Evolutionary conservation across 2,113 vertebrate species (phyloP).

Genomic region (Proteles cristata): DNA sequence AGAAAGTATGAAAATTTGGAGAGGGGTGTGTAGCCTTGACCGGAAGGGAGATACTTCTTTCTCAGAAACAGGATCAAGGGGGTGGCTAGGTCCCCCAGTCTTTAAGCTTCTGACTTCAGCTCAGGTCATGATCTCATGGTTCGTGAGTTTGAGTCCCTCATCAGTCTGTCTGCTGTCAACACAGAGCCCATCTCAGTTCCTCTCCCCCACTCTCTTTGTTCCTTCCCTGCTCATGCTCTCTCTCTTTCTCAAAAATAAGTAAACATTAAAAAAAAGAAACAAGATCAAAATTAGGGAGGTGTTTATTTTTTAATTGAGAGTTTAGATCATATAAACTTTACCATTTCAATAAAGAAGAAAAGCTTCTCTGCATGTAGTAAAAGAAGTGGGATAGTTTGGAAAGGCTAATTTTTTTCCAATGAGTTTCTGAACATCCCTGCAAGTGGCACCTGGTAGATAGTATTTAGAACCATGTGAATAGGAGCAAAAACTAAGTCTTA

Average conservation of each 20-base stretch:
- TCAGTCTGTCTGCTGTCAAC: too few species aligned
- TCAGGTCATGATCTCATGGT: too few species aligned
- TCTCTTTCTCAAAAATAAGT: too few species aligned
- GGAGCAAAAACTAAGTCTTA: not conserved
- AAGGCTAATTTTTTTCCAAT: not conserved
- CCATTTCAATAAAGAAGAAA: not conserved
- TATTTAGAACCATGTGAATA: not conserved
- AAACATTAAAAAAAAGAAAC: too few species aligned
- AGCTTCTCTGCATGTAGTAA: not conserved
- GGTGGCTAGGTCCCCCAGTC: too few species aligned
- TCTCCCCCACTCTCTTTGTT: too few species aligned
- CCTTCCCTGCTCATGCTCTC: too few species aligned
- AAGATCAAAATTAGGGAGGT: too few species aligned
- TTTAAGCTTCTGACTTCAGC: too few species aligned
- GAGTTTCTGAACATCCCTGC: not conserved
- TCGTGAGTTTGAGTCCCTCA: too few species aligned
- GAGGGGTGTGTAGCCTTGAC: not conserved
- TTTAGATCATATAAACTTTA: not conserved
- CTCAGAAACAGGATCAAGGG: not conserved
- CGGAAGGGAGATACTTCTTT: not conserved
- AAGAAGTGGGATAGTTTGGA: not conserved
- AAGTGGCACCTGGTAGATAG: not conserved
- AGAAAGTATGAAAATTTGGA: not conserved
- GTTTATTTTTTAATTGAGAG: not conserved
- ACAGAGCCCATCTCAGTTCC: too few species aligned